Percentiles rank a stretch among this genome's conserved stretches.
Evolutionary conservation across 2,888 invertebrate species (phyloP).

Genomic region (Drosophila kuntzei): DNA sequence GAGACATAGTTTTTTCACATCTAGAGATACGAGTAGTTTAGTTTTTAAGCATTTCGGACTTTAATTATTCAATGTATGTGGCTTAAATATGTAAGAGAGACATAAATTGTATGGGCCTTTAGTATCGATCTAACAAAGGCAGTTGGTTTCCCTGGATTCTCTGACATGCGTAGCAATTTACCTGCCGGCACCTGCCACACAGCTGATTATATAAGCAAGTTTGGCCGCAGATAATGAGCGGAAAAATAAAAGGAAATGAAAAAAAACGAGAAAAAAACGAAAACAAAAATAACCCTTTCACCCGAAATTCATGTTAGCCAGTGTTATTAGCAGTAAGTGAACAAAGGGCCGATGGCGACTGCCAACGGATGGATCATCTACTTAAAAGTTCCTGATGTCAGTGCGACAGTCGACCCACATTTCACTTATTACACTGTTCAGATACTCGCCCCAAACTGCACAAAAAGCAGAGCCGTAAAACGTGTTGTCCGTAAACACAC

Average conservation of each 20-base stretch:
- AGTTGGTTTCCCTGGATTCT: constrained; percentile 7
- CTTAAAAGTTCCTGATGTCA: constrained; percentile 65
- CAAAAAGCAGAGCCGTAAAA: constrained; percentile 51
- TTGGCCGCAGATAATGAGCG: constrained; percentile 20
- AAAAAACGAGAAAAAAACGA: not conserved
- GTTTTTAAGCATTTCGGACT: no score
- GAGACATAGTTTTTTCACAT: no score
- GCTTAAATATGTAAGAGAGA: constrained; percentile 3
- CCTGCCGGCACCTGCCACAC: constrained; percentile 22
- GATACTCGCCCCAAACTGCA: constrained; percentile 27
- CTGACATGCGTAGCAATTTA: constrained; percentile 35
- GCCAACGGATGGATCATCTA: constrained; percentile 33
- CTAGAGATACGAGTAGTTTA: no score
- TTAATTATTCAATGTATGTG: not conserved
- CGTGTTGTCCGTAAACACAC: constrained; percentile 65
- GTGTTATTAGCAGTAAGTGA: constrained; percentile 39
- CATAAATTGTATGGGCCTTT: constrained; percentile 4
- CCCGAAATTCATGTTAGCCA: constrained; percentile 13
- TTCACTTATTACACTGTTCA: constrained; percentile 50
- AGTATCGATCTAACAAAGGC: constrained; percentile 52
- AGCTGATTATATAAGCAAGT: constrained; percentile 26
- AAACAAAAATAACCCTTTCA: constrained; percentile 10
- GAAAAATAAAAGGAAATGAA: not conserved
- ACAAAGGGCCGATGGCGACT: constrained; percentile 28
- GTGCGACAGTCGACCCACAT: constrained; percentile 53